Base-by-base conservation (phyloP, 2,113 vertebrate genomes). In the Eclectus roratus region DNA sequence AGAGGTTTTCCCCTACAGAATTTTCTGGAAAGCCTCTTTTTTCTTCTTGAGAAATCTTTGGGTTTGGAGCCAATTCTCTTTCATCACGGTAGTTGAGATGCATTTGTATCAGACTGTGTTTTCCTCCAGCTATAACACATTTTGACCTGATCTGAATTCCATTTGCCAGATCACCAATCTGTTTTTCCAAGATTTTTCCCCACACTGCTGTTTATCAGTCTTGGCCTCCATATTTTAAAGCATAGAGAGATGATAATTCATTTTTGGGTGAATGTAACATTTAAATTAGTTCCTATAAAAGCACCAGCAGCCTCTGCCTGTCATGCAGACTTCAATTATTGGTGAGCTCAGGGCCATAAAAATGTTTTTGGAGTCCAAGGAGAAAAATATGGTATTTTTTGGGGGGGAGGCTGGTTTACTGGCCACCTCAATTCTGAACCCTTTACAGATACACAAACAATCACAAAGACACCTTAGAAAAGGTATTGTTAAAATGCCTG, bases 21-120 rank as follows among this genome's bases (percentile, higher is more conserved):
- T 89, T 92, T 95, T 93, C 89, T 97, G 93, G 83, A 96, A 91
- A 96, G 39, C 13, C 11, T 95, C 63, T 35, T 68, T 91, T 68
- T 92, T 61, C 12, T 85, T 93, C 68, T 89, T 73, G 35, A 94
- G 58, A 89, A 95, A 83, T 85, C 52, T 91, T 89, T 92, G 44
- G 10, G 2, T 95, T 82, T 89, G 66, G 23, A 94, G 89, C 93
- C 95, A 96, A 88, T 58, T 95, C 49, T 82, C 87, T 95, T 95
- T 91, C 91, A 95, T 76, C 66, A 4, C 66, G 61, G 41, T 70
- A 82, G 56, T 8, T 80, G 70, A 94, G 49, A 92, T 46, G 41
- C 41, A 85, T 94, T 95, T 79, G 44, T 77, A 78, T 89, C 89
- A 89, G 80, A 33, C 52, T 61, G 13, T 55, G 28, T 65, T 94